These are phyloP conservation scores for Hypolimnas misippus DNA, from an alignment of 2,888 invertebrate species.

Conservation along the genomic window DNA sequence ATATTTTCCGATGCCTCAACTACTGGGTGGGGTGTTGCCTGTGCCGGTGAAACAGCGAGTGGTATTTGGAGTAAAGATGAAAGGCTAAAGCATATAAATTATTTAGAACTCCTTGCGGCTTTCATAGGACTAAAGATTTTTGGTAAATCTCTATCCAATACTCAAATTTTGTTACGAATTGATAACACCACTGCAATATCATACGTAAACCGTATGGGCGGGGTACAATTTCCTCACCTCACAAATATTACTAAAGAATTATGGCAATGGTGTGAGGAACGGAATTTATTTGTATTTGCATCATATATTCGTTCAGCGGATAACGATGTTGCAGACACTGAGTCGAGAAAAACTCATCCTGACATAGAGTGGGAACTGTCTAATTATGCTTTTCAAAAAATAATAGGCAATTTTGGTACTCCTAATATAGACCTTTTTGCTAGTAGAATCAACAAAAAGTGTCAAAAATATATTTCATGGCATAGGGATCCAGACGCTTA, in stretches of 20 bases:
- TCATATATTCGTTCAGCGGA: too few relatives aligned
- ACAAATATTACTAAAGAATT: background rate
- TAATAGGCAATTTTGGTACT: too few relatives aligned
- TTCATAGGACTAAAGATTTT: background rate
- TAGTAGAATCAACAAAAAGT: too few relatives aligned
- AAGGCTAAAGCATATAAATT: background rate
- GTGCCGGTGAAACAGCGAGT: background rate
- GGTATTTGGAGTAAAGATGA: background rate
- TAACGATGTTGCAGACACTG: too few relatives aligned
- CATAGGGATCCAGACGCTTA: too few relatives aligned
- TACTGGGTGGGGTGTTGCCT: conserved; percentile 1
- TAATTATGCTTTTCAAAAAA: too few relatives aligned
- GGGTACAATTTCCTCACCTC: background rate
- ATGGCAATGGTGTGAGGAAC: background rate
- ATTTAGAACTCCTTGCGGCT: background rate
- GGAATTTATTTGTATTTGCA: too few relatives aligned
- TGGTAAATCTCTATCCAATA: background rate
- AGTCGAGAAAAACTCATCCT: too few relatives aligned
- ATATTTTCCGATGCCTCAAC: background rate
- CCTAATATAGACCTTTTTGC: too few relatives aligned
- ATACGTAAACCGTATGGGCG: background rate
- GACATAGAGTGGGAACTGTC: too few relatives aligned
- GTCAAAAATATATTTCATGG: too few relatives aligned
- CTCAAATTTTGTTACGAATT: background rate
- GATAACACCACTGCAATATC: background rate